These are phyloP conservation scores for Caenorhabditis japonica DNA, from an alignment of 2,888 invertebrate genomes.

Conservation along the genomic window DNA sequence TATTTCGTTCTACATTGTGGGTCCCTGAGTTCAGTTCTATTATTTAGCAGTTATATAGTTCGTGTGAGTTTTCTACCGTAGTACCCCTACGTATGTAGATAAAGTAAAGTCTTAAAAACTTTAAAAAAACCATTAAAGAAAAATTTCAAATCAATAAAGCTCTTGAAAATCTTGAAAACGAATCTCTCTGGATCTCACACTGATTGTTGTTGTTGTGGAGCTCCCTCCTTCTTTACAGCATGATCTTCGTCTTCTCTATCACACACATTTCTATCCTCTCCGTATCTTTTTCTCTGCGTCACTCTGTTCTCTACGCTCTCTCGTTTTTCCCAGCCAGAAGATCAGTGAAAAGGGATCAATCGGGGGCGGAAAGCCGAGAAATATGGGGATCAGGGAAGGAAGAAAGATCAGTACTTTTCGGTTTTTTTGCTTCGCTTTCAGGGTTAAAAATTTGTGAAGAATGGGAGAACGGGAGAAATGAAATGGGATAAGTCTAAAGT, in stretches of 20 bases:
- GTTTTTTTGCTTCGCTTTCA: no score
- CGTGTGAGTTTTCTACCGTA: no score
- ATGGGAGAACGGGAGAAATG: no score
- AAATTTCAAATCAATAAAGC: neutral
- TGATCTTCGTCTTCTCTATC: slow-evolving; percentile 28
- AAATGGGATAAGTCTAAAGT: no score
- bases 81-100: no score
- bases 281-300: slow-evolving; percentile 5
- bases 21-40: no score
- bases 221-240: slow-evolving; percentile 41
- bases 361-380: slow-evolving; percentile 27
- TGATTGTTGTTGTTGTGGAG: slow-evolving; percentile 44
- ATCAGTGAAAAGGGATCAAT: slow-evolving; percentile 43
- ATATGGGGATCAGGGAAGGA: no score
- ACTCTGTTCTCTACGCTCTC: neutral
- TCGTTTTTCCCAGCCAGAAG: slow-evolving; percentile 7
- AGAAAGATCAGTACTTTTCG: neutral
- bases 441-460: no score
- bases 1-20: no score
- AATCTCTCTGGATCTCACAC: slow-evolving; percentile 8
- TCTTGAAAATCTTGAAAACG: slow-evolving; percentile 9
- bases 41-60: no score
- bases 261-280: slow-evolving; percentile 25
- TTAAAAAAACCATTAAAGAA: neutral
- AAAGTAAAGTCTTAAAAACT: slow-evolving; percentile 7